A percentile compares a stretch with the other conserved stretches of the same genome.
phyloP scores from a whole-genome alignment of 1,140 invertebrate species.

The Pseudomyrmex sp. region DNA sequence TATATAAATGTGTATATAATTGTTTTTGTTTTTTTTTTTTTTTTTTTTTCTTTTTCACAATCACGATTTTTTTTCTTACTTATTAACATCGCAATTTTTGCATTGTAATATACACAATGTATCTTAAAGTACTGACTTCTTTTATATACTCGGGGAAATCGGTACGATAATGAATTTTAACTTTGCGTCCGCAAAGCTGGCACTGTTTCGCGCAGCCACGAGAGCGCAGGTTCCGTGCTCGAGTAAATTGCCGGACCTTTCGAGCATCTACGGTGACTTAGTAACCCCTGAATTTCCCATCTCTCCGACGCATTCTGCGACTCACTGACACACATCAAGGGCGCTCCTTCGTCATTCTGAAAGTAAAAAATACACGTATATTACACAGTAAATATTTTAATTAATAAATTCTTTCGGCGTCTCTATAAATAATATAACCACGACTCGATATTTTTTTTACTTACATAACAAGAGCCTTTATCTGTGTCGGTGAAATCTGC shows the following conservation, averaged over 20 bases:
- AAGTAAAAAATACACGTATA: constrained; percentile 65
- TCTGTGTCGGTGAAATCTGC: constrained; percentile 86
- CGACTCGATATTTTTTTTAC: neutral
- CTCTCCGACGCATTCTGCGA: constrained; percentile 82
- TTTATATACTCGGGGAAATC: constrained; percentile 3
- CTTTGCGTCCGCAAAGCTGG: constrained; percentile 79
- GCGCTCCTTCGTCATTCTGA: constrained; percentile 89
- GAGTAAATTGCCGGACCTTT: constrained; percentile 87
- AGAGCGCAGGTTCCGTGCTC: constrained; percentile 79
- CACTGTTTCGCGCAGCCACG: constrained; percentile 82
- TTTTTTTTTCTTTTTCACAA: constrained; percentile 39
- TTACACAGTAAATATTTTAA: neutral
- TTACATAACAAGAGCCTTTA: constrained; percentile 87
- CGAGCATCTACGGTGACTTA: constrained; percentile 88
- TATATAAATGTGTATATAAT: neutral
- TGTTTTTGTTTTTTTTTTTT: no score
- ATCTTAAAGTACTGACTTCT: neutral
- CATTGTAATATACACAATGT: neutral
- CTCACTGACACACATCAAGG: constrained; percentile 87
- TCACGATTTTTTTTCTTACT: constrained; percentile 15
- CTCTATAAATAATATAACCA: neutral
- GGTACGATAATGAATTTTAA: constrained; percentile 56
- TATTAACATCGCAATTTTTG: constrained; percentile 18
- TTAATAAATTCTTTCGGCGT: neutral
- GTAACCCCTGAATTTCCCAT: constrained; percentile 88